These are phyloP conservation scores for Baccha elongata DNA, from an alignment of 2,888 invertebrate species.

Conservation along the genomic window DNA sequence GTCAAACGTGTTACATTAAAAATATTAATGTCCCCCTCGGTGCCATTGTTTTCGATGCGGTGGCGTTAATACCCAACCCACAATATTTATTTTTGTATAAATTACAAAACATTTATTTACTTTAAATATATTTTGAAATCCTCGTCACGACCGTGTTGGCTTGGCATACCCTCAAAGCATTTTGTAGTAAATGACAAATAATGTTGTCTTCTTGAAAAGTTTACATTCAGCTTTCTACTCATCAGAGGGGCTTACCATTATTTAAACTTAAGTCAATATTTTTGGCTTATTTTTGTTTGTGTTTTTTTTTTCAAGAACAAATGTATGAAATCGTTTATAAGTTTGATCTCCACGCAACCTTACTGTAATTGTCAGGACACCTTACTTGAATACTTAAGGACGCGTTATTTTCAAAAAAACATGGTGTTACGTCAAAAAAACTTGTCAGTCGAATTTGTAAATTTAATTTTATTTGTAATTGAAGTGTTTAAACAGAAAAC, in stretches of 20 bases:
- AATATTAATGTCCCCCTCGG: too few species aligned
- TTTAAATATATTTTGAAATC: not conserved
- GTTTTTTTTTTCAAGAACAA: not conserved
- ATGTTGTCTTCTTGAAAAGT: not conserved
- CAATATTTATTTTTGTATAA: too few species aligned
- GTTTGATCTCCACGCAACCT: not conserved
- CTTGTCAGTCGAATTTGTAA: not conserved
- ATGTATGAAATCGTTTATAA: not conserved
- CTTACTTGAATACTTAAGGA: slow-evolving; percentile 20
- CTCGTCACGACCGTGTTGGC: slow-evolving; percentile 3
- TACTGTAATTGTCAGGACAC: slow-evolving; percentile 11
- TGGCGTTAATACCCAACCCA: too few species aligned
- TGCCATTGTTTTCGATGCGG: too few species aligned
- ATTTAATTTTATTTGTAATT: slow-evolving; percentile 18
- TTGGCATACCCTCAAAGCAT: slow-evolving; percentile 2
- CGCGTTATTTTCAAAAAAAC: not conserved
- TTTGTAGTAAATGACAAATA: slow-evolving; percentile 9
- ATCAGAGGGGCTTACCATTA: not conserved
- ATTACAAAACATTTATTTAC: too few species aligned
- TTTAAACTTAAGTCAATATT: slow-evolving; percentile 4
- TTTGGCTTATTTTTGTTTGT: not conserved
- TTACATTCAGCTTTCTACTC: not conserved
- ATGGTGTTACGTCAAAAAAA: not conserved
- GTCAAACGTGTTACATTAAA: too few species aligned
- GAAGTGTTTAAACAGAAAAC: not conserved